These are phyloP conservation scores for Hylomyscus alleni DNA, from an alignment of 2,797 vertebrate species.

Conservation along the genomic window DNA sequence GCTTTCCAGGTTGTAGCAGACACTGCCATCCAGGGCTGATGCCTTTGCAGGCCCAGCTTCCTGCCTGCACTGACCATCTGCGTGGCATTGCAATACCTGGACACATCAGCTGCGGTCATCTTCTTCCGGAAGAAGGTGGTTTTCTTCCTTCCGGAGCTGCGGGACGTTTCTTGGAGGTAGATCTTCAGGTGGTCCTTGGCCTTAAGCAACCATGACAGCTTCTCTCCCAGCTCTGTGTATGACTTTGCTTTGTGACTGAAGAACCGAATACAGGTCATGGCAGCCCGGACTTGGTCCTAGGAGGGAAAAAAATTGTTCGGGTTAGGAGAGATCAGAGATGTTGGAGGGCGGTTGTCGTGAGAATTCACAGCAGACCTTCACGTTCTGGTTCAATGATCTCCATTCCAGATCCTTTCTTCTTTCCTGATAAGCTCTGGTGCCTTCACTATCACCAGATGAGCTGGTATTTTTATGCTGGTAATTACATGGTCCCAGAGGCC, in stretches of 20 bases:
- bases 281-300: slow-evolving; percentile 97
- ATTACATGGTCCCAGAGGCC: background rate
- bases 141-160: slow-evolving; percentile 91
- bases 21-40: background rate
- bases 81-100: slow-evolving; percentile 90
- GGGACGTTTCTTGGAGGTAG: slow-evolving; percentile 97
- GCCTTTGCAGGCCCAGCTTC: background rate
- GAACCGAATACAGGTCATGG: slow-evolving; percentile 99
- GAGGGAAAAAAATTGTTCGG: slow-evolving; percentile 33
- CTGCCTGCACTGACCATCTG: background rate
- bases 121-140: slow-evolving; percentile 94
- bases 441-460: too few species aligned
- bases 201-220: slow-evolving; percentile 95
- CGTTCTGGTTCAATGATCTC: background rate
- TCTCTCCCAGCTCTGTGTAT: slow-evolving; percentile 95
- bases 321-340: background rate
- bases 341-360: background rate
- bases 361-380: background rate
- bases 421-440: background rate
- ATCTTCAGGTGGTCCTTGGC: slow-evolving; percentile 98
- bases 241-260: slow-evolving; percentile 95
- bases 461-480: background rate
- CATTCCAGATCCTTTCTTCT: background rate
- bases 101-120: slow-evolving; percentile 96
- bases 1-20: background rate